Evolutionary conservation across 1,140 invertebrate species (phyloP).

Genomic region (Drosophila erecta): DNA sequence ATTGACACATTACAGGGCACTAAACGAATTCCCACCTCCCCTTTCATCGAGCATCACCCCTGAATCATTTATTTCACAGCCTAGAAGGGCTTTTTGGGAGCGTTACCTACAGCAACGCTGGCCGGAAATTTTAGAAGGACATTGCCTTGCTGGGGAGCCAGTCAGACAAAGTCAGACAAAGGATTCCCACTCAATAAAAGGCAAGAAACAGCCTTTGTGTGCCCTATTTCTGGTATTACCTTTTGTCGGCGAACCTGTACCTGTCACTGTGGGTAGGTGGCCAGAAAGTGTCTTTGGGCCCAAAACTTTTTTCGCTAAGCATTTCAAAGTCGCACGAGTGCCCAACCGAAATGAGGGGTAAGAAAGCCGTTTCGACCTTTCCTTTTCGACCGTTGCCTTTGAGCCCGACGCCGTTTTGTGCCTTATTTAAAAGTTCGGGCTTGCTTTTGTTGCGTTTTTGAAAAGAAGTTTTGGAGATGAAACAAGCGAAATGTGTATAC

Average conservation of each 20-base stretch:
- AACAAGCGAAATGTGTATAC: conserved; percentile 28
- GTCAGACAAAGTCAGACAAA: conserved; percentile 41
- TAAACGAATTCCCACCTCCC: conserved; percentile 6
- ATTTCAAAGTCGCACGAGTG: conserved; percentile 61
- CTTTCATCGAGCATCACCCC: conserved; percentile 10
- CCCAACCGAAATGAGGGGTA: conserved; percentile 37
- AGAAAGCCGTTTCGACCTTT: conserved; percentile 52
- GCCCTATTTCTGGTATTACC: conserved; percentile 23
- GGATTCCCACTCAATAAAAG: conserved; percentile 32
- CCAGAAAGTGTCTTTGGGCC: conserved; percentile 25
- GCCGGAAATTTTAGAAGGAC: conserved; percentile 35
- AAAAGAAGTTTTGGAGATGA: conserved; percentile 24
- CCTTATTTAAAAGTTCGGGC: conserved; percentile 38
- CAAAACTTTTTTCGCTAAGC: conserved; percentile 40
- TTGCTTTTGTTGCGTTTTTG: not conserved
- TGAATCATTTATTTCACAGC: conserved; percentile 32
- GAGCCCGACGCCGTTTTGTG: conserved; percentile 10
- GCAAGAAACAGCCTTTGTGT: conserved; percentile 23
- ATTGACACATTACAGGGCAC: conserved; percentile 54
- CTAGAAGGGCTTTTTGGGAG: conserved; percentile 12
- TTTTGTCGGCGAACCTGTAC: conserved; percentile 17
- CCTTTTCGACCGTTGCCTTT: conserved; percentile 10
- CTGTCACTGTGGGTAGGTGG: not conserved
- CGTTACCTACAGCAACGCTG: conserved; percentile 21
- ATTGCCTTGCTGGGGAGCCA: conserved; percentile 8